These are phyloP conservation scores for Eleginops maclovinus DNA, from an alignment of 2,113 vertebrate genomes.

Conservation along the genomic window DNA sequence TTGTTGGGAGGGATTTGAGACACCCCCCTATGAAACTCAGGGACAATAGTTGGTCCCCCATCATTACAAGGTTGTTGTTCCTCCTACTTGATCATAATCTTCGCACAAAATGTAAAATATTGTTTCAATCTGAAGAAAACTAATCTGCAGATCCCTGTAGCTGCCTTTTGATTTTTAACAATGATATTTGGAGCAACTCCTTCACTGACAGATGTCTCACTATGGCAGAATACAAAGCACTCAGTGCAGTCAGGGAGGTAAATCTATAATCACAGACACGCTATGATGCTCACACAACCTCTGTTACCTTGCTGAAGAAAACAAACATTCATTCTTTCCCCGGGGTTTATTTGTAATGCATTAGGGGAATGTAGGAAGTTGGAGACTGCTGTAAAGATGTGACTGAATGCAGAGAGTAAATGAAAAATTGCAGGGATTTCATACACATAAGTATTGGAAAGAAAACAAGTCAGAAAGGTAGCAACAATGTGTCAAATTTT, in stretches of 20 bases:
- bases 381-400: conserved; percentile 1
- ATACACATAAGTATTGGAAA: background rate
- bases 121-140: background rate
- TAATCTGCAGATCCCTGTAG: background rate
- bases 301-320: background rate
- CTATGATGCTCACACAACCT: background rate
- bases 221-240: background rate
- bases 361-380: background rate
- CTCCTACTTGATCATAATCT: background rate
- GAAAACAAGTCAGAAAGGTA: background rate
- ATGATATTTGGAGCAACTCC: conserved; percentile 13
- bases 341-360: background rate
- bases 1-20: background rate
- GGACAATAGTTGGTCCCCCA: background rate
- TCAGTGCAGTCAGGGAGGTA: background rate
- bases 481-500: background rate
- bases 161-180: background rate
- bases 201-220: background rate
- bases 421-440: background rate
- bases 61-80: background rate
- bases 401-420: background rate
- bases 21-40: background rate
- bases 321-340: background rate
- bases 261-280: conserved; percentile 4
- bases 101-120: background rate